A percentile compares a stretch with the other conserved stretches of the same genome.
phyloP scores from a whole-genome alignment of 2,113 vertebrate genomes.

The Terrapene triunguis region DNA sequence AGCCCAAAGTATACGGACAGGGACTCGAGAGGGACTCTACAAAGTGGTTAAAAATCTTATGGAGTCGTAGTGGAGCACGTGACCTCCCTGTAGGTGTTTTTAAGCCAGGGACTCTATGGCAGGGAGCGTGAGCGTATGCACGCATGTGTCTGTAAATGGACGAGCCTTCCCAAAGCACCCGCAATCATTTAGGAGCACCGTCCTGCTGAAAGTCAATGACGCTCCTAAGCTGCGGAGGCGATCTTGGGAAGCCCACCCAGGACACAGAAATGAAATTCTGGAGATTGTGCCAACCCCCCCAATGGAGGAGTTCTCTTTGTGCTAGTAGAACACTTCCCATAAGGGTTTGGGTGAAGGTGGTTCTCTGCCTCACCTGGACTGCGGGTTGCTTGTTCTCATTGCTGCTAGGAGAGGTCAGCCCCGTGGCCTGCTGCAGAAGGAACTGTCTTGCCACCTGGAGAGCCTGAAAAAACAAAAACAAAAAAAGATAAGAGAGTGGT shows the following conservation, averaged over 20 bases:
- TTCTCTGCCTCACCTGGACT: conserved; percentile 87
- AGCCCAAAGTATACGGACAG: neutral
- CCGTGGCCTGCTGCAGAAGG: conserved; percentile 96
- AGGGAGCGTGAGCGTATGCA: no score
- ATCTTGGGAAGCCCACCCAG: neutral
- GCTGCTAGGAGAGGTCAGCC: conserved; percentile 93
- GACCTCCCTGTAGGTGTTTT: neutral
- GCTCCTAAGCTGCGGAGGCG: neutral
- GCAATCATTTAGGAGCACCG: neutral
- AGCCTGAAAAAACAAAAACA: conserved; percentile 83
- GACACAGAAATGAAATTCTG: neutral
- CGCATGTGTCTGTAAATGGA: neutral
- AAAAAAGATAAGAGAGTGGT: conserved; percentile 43
- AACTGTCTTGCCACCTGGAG: conserved; percentile 98
- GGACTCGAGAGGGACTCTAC: neutral
- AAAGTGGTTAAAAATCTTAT: neutral
- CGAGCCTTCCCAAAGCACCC: neutral
- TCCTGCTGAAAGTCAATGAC: neutral
- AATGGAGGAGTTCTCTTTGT: neutral
- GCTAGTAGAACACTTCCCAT: neutral
- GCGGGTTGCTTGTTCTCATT: conserved; percentile 95
- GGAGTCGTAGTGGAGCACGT: neutral
- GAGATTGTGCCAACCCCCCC: neutral
- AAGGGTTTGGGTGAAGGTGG: neutral
- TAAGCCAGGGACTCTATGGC: neutral